Evolutionary conservation across 2,113 vertebrate species (phyloP).

Genomic region (Illadopsis cleaveri): DNA sequence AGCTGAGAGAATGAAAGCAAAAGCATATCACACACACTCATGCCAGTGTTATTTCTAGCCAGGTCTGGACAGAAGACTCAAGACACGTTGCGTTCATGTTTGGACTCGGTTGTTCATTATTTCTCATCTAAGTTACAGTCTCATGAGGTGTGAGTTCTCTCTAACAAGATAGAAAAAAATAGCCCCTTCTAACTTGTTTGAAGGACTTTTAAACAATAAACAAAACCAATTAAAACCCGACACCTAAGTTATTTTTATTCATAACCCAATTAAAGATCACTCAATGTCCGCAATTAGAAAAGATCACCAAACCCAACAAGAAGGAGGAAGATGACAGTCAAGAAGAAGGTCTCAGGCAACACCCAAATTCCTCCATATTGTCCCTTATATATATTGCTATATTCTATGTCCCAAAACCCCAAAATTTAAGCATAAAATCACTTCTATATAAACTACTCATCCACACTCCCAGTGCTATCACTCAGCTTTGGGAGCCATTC

Average conservation of each 20-base stretch:
- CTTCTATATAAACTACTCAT: background rate
- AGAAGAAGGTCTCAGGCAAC: background rate
- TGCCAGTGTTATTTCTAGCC: no score
- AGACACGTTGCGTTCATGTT: no score
- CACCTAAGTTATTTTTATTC: background rate
- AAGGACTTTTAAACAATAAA: background rate
- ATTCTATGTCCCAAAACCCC: background rate
- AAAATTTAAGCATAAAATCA: background rate
- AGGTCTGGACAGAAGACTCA: no score
- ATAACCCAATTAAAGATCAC: background rate
- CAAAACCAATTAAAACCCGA: background rate
- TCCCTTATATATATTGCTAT: background rate
- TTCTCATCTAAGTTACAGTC: background rate
- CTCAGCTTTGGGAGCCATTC: background rate
- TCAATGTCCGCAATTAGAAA: background rate
- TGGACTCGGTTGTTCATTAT: background rate
- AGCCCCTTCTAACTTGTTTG: background rate
- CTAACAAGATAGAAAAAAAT: background rate
- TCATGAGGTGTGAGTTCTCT: background rate
- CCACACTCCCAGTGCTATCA: background rate
- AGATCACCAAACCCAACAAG: background rate
- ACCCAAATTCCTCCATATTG: background rate
- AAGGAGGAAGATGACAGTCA: background rate
- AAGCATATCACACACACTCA: background rate
- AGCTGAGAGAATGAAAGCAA: background rate